phyloP scores from a whole-genome alignment of 2,797 vertebrate genomes.

The Poeciliopsis presidionis region DNA sequence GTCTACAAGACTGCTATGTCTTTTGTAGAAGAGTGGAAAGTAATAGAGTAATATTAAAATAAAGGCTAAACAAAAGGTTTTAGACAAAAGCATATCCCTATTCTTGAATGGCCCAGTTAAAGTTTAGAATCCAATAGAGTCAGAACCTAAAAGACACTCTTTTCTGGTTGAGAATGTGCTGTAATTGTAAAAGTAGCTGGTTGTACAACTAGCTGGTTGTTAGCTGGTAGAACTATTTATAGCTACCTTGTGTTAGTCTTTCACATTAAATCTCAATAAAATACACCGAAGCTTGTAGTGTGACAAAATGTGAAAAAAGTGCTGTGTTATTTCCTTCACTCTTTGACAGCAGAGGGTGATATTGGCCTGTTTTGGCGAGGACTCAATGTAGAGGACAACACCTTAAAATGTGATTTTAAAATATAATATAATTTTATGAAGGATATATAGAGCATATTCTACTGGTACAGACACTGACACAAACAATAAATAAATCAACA shows the following conservation, averaged over 20 bases:
- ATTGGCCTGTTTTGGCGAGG: slow-evolving; percentile 20
- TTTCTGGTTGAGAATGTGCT: neutral
- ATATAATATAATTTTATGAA: neutral
- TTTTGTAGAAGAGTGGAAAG: neutral
- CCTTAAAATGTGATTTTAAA: neutral
- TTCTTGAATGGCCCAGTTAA: neutral
- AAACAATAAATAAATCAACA: neutral
- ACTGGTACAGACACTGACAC: neutral
- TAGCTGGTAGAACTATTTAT: too few species aligned
- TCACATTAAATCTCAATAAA: neutral
- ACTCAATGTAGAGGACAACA: neutral
- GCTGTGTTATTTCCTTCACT: slow-evolving; percentile 13
- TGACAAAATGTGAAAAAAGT: neutral
- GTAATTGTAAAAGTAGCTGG: neutral
- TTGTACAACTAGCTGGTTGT: too few species aligned
- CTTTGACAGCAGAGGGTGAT: slow-evolving; percentile 60
- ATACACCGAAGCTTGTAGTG: neutral
- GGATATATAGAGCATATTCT: neutral
- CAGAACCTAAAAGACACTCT: neutral
- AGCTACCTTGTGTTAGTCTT: neutral
- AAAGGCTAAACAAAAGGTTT: neutral
- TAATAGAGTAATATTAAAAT: neutral
- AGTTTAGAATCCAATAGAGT: neutral
- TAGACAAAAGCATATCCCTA: neutral
- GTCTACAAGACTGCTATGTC: neutral